A percentile compares a stretch with the other conserved stretches of the same genome.
These are phyloP conservation scores for Drosophila busckii DNA, from an alignment of 1,140 invertebrate species.

Conservation along the genomic window DNA sequence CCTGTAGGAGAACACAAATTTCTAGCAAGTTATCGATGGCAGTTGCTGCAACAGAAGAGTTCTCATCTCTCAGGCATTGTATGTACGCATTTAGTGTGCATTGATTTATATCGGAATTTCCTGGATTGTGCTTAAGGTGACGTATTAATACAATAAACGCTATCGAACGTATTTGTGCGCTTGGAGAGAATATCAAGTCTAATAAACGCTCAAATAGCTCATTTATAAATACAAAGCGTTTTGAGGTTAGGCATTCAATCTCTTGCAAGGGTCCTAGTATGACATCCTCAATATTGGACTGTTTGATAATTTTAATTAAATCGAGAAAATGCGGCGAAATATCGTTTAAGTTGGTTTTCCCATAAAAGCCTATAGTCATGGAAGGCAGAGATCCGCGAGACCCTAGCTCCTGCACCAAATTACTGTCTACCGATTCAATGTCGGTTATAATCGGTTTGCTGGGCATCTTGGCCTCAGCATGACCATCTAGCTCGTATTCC, in stretches of 20 bases:
- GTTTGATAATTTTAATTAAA: conserved; percentile 67
- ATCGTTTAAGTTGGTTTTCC: conserved; percentile 46
- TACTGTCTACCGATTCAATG: conserved; percentile 25
- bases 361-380: conserved; percentile 43
- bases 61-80: conserved; percentile 87
- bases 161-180: conserved; percentile 83
- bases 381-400: conserved; percentile 40
- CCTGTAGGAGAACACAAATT: conserved; percentile 89
- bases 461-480: conserved; percentile 22
- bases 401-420: conserved; percentile 16
- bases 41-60: conserved; percentile 88
- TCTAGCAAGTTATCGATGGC: conserved; percentile 91
- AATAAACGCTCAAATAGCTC: conserved; percentile 83
- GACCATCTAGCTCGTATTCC: conserved; percentile 74
- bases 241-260: conserved; percentile 85
- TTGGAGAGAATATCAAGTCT: conserved; percentile 82
- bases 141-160: conserved; percentile 84
- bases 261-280: conserved; percentile 84
- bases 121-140: conserved; percentile 84
- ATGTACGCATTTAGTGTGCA: conserved; percentile 87
- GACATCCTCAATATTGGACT: conserved; percentile 79
- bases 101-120: conserved; percentile 78
- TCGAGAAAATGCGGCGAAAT: conserved; percentile 78
- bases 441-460: conserved; percentile 32
- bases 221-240: conserved; percentile 84